Evolutionary conservation across 2,888 invertebrate genomes (phyloP), one percentile per base, ranked within the genome.

Genomic region (Tipula helvola): DNA sequence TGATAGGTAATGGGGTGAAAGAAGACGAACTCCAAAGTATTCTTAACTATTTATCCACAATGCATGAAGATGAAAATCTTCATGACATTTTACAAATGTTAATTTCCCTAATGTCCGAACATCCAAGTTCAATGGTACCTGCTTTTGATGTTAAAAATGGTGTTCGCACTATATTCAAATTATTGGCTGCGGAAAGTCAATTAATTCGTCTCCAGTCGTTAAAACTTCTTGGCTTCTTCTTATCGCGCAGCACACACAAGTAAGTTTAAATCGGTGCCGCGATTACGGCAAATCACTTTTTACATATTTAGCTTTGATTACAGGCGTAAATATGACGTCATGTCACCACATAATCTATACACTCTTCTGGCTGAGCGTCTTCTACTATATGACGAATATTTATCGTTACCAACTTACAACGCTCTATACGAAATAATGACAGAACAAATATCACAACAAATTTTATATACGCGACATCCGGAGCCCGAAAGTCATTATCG

Each of bases 1-100:
- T 98, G 96, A 97, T 98, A 91, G 97, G 98, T 36, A 97, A 97
- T 90, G 98, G 98, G 42, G 97, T 98, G 83, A 98, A 99, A 91
- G 99, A 99, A 90, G 99, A 99, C 92, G 99, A 99, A 91, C 93
- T 99, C 87, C 99, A 99, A 92, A 98, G 98, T 89, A 97, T 99
- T 90, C 94, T 99, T 87, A 99, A 99, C 93, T 99, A 98, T 91
- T 93, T 99, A 89, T 98, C 98, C 42, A 99, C 99, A 87, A 97
- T 99, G 93, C 97, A 99, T 91, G 99, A 99, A 95, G 99, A 99
- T 92, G 99, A 99, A 92, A 99, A 99, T 92, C 93, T 99, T 87
- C 98, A 98, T 90, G 99, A 99, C 91, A 99, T 99, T 5, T 93
- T 99, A 88, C 97, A 98, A 93, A 97, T 99, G 95, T 93, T 98